These are phyloP conservation scores for Apoda limacodes DNA, from an alignment of 2,888 invertebrate genomes.

Conservation along the genomic window DNA sequence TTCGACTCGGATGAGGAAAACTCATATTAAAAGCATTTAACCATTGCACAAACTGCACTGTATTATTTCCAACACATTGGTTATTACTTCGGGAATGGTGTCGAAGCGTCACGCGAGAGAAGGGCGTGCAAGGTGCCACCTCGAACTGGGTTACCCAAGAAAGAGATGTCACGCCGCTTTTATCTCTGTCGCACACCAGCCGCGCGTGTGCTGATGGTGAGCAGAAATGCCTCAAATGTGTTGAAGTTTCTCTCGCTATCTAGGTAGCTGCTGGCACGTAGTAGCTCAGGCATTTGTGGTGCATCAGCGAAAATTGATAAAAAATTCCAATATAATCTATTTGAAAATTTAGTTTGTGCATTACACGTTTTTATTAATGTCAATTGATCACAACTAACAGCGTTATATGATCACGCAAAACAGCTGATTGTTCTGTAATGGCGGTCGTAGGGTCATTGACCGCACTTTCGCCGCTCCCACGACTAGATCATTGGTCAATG, in stretches of 20 bases:
- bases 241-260: too few species aligned
- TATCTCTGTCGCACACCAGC: conserved; percentile 32
- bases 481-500: conserved; percentile 47
- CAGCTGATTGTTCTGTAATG: conserved; percentile 58
- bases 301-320: conserved; percentile 3
- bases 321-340: too few species aligned
- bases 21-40: neutral
- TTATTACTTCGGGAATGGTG: conserved; percentile 15
- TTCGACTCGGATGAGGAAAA: too few species aligned
- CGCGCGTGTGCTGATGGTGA: conserved; percentile 26
- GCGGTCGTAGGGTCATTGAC: conserved; percentile 52
- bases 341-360: too few species aligned
- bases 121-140: conserved; percentile 42
- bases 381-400: too few species aligned
- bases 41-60: too few species aligned
- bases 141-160: conserved; percentile 42
- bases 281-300: too few species aligned
- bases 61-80: too few species aligned
- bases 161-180: conserved; percentile 25
- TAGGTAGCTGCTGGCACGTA: too few species aligned
- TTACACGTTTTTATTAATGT: too few species aligned
- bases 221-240: conserved; percentile 33
- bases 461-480: conserved; percentile 66
- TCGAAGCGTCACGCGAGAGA: conserved; percentile 33
- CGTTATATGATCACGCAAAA: conserved; percentile 45